Percentiles rank a stretch among this genome's conserved stretches.
phyloP scores from a whole-genome alignment of 2,888 invertebrate genomes.

The Dynastes maya region DNA sequence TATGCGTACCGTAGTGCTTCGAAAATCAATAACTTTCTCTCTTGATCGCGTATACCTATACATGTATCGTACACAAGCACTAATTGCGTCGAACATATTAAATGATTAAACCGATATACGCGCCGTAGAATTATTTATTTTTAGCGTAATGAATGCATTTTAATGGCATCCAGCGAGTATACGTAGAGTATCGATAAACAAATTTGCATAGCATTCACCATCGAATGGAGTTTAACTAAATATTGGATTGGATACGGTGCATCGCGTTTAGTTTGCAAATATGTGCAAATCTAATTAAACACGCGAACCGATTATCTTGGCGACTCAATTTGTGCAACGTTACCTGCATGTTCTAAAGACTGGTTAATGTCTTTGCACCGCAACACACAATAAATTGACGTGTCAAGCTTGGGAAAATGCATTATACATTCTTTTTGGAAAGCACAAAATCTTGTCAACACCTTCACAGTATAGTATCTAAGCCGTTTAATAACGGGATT shows the following conservation, averaged over 20 bases:
- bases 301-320: conserved; percentile 11
- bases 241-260: conserved; percentile 7
- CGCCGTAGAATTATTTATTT: conserved; percentile 14
- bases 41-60: conserved; percentile 12
- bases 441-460: no score
- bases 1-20: not conserved
- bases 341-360: no score
- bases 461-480: no score
- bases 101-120: conserved; percentile 1
- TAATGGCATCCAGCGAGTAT: conserved; percentile 5
- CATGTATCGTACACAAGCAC: not conserved
- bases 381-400: no score
- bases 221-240: conserved; percentile 29
- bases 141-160: conserved; percentile 20
- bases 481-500: no score
- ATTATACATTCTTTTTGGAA: no score
- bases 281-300: conserved; percentile 40
- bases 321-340: conserved; percentile 3
- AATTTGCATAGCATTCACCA: conserved; percentile 38
- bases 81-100: conserved; percentile 28
- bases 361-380: no score
- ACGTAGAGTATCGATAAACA: conserved; percentile 18
- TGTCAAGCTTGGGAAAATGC: no score
- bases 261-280: conserved; percentile 27
- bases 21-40: not conserved